Conservation (phyloP, 2,888 invertebrate genomes). For the Meandrusa payeni region DNA sequence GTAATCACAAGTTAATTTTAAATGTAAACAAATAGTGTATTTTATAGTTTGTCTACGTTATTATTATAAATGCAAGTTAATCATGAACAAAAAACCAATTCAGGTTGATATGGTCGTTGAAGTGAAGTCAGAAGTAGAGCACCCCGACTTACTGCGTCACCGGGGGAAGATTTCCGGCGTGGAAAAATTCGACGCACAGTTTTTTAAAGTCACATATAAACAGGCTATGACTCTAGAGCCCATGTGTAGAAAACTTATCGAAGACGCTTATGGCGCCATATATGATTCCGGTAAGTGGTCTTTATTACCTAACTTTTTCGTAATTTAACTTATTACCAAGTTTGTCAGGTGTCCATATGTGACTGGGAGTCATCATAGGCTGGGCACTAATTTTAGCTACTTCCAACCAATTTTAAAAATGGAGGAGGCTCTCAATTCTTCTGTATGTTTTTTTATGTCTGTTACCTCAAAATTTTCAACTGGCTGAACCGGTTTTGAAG, state of each 20-base stretch:
- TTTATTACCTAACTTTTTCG: too few relatives aligned
- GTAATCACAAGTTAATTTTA: not conserved
- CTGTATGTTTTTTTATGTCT: too few relatives aligned
- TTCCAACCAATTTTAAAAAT: too few relatives aligned
- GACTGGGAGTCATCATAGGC: too few relatives aligned
- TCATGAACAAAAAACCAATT: too few relatives aligned
- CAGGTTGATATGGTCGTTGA: constrained; percentile 87
- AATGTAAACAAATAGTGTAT: not conserved
- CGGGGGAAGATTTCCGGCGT: constrained; percentile 80
- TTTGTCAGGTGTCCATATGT: too few relatives aligned
- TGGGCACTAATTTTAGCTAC: too few relatives aligned
- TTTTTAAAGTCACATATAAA: constrained; percentile 82
- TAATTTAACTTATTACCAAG: too few relatives aligned
- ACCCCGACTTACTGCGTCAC: constrained; percentile 81
- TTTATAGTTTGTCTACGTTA: not conserved
- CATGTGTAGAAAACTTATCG: constrained; percentile 84
- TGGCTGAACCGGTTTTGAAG: too few relatives aligned
- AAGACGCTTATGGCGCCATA: constrained; percentile 84
- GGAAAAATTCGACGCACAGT: constrained; percentile 82
- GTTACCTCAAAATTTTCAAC: too few relatives aligned
- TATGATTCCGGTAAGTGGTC: constrained; percentile 82
- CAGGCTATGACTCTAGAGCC: constrained; percentile 82
- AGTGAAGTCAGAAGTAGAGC: constrained; percentile 74
- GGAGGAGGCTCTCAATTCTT: too few relatives aligned
- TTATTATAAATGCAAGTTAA: too few relatives aligned